Evolutionary conservation across 2,888 invertebrate genomes (phyloP).

Genomic region (Clistopyga incitator): DNA sequence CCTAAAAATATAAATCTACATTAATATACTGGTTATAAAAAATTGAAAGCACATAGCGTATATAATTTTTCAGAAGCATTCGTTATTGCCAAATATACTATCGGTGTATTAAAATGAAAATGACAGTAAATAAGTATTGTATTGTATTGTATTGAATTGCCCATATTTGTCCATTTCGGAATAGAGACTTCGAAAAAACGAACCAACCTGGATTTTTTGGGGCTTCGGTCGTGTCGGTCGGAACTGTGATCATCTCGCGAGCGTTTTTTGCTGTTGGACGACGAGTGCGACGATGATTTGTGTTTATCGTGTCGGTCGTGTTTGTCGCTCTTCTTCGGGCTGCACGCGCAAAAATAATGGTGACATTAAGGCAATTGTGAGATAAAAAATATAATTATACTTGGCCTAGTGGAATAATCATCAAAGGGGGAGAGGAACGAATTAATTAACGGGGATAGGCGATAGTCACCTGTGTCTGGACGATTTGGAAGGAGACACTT

Average conservation of each 20-base stretch:
- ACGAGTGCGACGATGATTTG: constrained; percentile 83
- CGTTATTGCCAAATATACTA: no score
- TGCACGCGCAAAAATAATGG: constrained; percentile 65
- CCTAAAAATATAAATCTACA: no score
- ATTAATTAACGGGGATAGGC: constrained; percentile 28
- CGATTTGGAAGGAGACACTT: constrained; percentile 85
- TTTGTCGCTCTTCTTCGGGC: constrained; percentile 83
- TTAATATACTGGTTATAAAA: no score
- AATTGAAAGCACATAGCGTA: no score
- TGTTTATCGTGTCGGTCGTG: constrained; percentile 82
- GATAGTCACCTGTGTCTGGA: constrained; percentile 87
- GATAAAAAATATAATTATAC: background rate
- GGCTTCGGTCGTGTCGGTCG: constrained; percentile 87
- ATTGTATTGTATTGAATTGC: no score
- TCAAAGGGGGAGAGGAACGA: background rate
- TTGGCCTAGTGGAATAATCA: background rate
- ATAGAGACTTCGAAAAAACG: background rate
- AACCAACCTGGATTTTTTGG: constrained; percentile 89
- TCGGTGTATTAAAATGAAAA: no score
- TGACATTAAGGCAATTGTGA: constrained; percentile 30
- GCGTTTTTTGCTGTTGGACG: constrained; percentile 88
- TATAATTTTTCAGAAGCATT: no score
- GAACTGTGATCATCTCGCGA: constrained; percentile 90
- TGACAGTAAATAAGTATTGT: no score
- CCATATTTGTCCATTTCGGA: no score